Evolutionary conservation across 2,888 invertebrate genomes (phyloP).

Genomic region (Tetropium fuscum): DNA sequence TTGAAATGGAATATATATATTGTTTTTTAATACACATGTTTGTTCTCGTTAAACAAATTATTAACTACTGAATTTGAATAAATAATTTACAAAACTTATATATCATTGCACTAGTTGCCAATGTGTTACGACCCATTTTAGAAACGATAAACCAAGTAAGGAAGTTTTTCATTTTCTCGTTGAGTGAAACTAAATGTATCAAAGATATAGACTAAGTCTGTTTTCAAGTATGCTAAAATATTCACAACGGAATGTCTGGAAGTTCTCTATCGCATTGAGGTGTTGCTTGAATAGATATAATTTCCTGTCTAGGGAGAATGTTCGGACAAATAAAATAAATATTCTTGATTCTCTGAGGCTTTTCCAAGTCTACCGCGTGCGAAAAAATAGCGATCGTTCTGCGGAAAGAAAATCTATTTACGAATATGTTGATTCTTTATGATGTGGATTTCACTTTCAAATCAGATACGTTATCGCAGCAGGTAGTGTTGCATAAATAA

Average conservation of each 20-base stretch:
- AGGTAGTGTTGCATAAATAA: too few relatives aligned
- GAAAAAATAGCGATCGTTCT: conserved; percentile 20
- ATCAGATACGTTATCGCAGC: conserved; percentile 4
- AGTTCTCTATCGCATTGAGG: conserved; percentile 23
- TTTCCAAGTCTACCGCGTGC: not conserved
- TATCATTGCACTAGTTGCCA: too few relatives aligned
- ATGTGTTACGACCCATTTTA: too few relatives aligned
- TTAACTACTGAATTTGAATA: too few relatives aligned
- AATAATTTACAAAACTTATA: too few relatives aligned
- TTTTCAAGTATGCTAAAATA: conserved; percentile 26
- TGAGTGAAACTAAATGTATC: conserved; percentile 13
- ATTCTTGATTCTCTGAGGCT: conserved; percentile 22
- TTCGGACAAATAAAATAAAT: conserved; percentile 26
- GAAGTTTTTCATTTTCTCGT: conserved; percentile 13
- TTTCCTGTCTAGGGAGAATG: conserved; percentile 24
- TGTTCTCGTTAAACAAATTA: too few relatives aligned
- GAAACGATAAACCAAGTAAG: too few relatives aligned
- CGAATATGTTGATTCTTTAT: conserved; percentile 19
- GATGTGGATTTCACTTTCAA: conserved; percentile 20
- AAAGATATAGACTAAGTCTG: conserved; percentile 10
- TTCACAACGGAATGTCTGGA: conserved; percentile 24
- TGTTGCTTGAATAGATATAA: conserved; percentile 24
- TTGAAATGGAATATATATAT: too few relatives aligned
- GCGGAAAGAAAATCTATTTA: conserved; percentile 21
- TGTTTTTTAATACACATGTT: too few relatives aligned